Conservation (phyloP, 1,140 invertebrate genomes). For the Drosophila serrata region DNA sequence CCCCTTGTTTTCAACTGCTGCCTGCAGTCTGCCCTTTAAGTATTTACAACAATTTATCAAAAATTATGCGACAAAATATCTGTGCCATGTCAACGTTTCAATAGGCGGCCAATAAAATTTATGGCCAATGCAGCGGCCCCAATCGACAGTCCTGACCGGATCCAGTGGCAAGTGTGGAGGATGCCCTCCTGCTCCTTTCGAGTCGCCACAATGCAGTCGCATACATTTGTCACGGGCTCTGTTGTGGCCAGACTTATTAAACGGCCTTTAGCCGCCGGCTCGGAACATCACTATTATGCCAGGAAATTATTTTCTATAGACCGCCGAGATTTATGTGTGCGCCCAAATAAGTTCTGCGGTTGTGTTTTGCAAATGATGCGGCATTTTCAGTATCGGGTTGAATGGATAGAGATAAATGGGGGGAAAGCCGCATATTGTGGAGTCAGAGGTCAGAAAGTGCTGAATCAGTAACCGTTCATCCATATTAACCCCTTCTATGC, state of each 20-base stretch:
- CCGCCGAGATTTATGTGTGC: slow-evolving; percentile 66
- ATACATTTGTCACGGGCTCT: slow-evolving; percentile 67
- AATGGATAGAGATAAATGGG: slow-evolving; percentile 11
- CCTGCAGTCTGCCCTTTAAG: slow-evolving; percentile 13
- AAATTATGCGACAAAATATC: slow-evolving; percentile 80
- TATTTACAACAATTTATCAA: slow-evolving; percentile 54
- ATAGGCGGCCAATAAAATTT: slow-evolving; percentile 61
- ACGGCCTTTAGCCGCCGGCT: slow-evolving; percentile 72
- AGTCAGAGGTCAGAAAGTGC: slow-evolving; percentile 24
- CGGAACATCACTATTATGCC: slow-evolving; percentile 34
- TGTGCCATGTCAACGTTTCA: slow-evolving; percentile 73
- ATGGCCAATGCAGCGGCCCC: slow-evolving; percentile 63
- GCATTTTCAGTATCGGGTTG: slow-evolving; percentile 24
- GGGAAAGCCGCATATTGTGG: not conserved
- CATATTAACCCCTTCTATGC: slow-evolving; percentile 10
- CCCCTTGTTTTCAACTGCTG: not conserved
- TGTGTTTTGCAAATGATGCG: slow-evolving; percentile 59
- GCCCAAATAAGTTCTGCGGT: slow-evolving; percentile 42
- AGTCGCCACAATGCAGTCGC: slow-evolving; percentile 50
- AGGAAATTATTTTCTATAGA: slow-evolving; percentile 61
- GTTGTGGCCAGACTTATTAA: slow-evolving; percentile 75
- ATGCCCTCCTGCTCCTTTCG: not conserved
- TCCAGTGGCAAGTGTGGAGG: not conserved
- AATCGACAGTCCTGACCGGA: slow-evolving; percentile 28
- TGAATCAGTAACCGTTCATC: slow-evolving; percentile 6